Conservation (phyloP, 2,113 vertebrate genomes). For the Stegastes partitus region DNA sequence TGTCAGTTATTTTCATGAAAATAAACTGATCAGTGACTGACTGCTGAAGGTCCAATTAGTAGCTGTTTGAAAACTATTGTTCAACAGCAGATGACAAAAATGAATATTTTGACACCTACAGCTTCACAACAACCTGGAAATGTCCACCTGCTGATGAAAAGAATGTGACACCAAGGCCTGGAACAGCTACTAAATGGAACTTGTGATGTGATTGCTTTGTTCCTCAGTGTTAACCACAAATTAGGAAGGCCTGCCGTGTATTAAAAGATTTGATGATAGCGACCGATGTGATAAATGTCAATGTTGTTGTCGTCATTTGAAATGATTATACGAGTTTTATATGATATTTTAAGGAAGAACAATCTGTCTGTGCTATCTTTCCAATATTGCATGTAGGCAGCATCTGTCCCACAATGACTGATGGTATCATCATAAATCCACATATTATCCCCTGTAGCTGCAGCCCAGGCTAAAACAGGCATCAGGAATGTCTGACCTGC, state of each 20-base stretch:
- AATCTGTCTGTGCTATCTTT: background rate
- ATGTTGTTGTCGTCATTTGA: background rate
- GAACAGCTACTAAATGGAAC: background rate
- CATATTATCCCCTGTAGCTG: constrained; percentile 14
- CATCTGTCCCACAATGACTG: background rate
- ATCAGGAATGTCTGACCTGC: constrained; percentile 35
- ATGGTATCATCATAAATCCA: constrained; percentile 33
- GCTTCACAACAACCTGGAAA: background rate
- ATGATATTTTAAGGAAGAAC: constrained; percentile 6
- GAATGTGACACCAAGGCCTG: background rate
- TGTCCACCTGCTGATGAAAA: background rate
- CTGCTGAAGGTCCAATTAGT: too few species aligned
- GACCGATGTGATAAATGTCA: too few species aligned
- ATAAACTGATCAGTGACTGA: too few species aligned
- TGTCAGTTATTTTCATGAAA: too few species aligned
- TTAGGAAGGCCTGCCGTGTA: too few species aligned
- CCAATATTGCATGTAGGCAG: background rate
- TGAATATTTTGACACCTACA: background rate
- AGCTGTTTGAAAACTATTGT: too few species aligned
- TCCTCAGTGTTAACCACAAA: background rate
- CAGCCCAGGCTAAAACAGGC: constrained; percentile 48
- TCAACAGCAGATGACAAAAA: too few species aligned
- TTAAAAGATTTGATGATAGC: background rate
- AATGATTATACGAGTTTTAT: background rate
- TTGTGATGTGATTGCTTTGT: background rate